phyloP scores from a whole-genome alignment of 2,797 vertebrate species.

The Acrossocheilus fasciatus region DNA sequence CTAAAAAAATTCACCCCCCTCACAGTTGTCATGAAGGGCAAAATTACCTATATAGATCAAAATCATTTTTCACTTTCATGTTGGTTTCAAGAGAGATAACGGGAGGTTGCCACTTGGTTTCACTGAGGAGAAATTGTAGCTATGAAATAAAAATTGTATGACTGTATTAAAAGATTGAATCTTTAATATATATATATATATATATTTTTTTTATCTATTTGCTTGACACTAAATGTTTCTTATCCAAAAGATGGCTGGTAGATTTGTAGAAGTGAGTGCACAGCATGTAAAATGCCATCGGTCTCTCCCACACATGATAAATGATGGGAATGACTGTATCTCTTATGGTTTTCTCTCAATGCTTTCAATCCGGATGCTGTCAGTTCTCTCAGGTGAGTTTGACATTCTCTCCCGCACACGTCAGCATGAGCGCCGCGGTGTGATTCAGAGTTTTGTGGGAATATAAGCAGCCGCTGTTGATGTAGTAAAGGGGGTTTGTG shows the following conservation, averaged over 20 bases:
- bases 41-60: too few species aligned
- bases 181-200: too few species aligned
- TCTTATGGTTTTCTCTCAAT: conserved; percentile 50
- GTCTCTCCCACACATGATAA: neutral
- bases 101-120: too few species aligned
- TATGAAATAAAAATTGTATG: neutral
- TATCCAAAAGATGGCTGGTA: neutral
- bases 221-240: neutral
- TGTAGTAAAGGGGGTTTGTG: conserved; percentile 12
- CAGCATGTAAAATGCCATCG: neutral
- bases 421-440: neutral
- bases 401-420: neutral
- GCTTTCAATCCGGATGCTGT: conserved; percentile 55
- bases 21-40: too few species aligned
- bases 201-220: neutral
- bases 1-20: too few species aligned
- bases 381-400: conserved; percentile 81
- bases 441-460: neutral
- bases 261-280: neutral
- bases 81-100: too few species aligned
- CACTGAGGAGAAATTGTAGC: neutral
- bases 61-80: too few species aligned
- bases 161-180: too few species aligned
- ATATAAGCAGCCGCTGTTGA: neutral
- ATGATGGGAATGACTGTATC: conserved; percentile 31